Evolutionary conservation across 2,888 invertebrate species (phyloP).

Genomic region (Stenurella melanura): DNA sequence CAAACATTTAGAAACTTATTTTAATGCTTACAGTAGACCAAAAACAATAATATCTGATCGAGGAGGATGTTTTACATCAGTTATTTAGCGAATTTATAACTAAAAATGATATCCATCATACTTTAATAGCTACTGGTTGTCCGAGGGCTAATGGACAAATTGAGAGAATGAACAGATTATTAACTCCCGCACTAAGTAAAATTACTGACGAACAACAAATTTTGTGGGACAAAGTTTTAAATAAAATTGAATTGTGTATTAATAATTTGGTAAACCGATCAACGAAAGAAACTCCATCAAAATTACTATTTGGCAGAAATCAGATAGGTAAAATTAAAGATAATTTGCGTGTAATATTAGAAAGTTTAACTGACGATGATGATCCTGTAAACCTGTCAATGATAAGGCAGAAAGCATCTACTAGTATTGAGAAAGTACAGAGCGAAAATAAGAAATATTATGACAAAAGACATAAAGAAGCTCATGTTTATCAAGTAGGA

Average conservation of each 20-base stretch:
- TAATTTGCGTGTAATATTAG: conserved; percentile 36
- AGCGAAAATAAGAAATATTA: conserved; percentile 43
- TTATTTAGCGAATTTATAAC: no score
- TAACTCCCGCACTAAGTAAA: no score
- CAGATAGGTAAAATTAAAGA: no score
- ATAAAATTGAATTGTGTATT: conserved; percentile 36
- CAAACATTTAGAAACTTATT: conserved; percentile 50
- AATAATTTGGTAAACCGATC: no score
- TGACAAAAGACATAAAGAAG: conserved; percentile 47
- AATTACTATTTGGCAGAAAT: no score
- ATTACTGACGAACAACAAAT: conserved; percentile 37
- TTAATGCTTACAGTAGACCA: no score
- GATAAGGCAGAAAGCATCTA: no score
- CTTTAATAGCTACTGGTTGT: conserved; percentile 53
- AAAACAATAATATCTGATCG: no score
- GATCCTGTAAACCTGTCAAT: conserved; percentile 17
- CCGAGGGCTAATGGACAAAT: no score
- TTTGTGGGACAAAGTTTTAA: conserved; percentile 51
- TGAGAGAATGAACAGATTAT: conserved; percentile 12
- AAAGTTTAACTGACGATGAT: neutral
- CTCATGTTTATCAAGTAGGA: conserved; percentile 47
- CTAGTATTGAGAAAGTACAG: conserved; percentile 49
- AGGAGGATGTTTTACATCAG: no score
- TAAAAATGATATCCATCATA: no score
- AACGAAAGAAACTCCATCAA: no score